phyloP scores from a whole-genome alignment of 2,888 invertebrate genomes.

The Dolichomitus sp. region DNA sequence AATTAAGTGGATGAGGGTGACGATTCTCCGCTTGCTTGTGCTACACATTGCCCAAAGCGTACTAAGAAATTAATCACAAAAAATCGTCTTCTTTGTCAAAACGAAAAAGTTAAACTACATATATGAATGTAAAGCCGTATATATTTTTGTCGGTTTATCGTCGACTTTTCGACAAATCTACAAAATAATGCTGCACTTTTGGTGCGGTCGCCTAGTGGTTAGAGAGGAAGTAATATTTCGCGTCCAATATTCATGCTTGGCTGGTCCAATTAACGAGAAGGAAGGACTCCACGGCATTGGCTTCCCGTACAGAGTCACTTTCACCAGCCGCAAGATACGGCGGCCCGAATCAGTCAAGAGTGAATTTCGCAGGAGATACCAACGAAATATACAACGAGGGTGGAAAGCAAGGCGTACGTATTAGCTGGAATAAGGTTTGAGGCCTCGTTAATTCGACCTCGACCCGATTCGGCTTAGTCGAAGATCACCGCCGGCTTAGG shows the following conservation, averaged over 20 bases:
- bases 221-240: conserved; percentile 56
- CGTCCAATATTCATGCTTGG: conserved; percentile 63
- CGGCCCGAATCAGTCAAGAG: conserved; percentile 56
- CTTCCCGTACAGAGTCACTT: conserved; percentile 15
- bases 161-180: conserved; percentile 15
- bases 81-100: not conserved
- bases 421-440: conserved; percentile 52
- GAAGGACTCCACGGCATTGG: conserved; percentile 14
- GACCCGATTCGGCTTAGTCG: conserved; percentile 72
- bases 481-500: conserved; percentile 77
- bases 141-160: not conserved
- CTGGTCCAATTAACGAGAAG: conserved; percentile 63
- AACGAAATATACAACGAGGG: conserved; percentile 44
- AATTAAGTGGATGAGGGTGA: conserved; percentile 67
- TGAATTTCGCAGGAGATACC: conserved; percentile 53
- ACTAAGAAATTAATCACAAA: conserved; percentile 33
- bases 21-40: conserved; percentile 8
- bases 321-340: conserved; percentile 43
- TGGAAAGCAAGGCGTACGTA: conserved; percentile 52
- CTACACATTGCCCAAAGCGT: conserved; percentile 23
- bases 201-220: not conserved
- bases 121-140: not conserved
- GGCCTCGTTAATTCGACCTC: conserved; percentile 73
- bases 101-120: not conserved
- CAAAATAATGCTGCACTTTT: conserved; percentile 47